Conservation (phyloP, 2,797 vertebrate genomes). For the Enteromius afrohamiltoni region DNA sequence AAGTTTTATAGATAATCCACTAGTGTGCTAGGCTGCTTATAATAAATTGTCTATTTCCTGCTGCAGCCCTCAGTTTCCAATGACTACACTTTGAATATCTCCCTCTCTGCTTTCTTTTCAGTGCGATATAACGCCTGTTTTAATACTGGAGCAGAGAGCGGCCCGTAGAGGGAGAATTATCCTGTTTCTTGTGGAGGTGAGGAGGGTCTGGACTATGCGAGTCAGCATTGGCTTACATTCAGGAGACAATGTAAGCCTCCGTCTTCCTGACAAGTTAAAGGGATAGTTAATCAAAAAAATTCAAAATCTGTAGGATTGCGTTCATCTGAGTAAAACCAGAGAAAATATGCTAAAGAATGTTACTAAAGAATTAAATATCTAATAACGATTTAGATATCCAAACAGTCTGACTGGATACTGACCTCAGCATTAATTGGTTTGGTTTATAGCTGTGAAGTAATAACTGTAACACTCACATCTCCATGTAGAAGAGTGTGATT, state of each 20-base stretch:
- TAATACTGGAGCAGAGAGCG: slow-evolving; percentile 56
- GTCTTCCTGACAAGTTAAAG: background rate
- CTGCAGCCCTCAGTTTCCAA: slow-evolving; percentile 88
- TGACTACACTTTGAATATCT: slow-evolving; percentile 87
- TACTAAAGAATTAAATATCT: background rate
- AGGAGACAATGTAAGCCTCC: background rate
- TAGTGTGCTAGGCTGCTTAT: slow-evolving; percentile 88
- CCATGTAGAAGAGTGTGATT: background rate
- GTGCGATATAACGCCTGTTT: slow-evolving; percentile 70
- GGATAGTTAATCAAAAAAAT: background rate
- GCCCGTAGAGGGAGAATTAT: slow-evolving; percentile 43
- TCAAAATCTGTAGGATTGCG: background rate
- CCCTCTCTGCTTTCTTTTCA: slow-evolving; percentile 71
- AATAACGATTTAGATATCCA: background rate
- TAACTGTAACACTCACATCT: background rate
- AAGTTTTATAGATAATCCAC: slow-evolving; percentile 99
- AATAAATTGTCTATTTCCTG: slow-evolving; percentile 99
- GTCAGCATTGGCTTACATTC: slow-evolving; percentile 4
- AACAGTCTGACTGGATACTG: background rate
- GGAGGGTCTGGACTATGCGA: slow-evolving; percentile 26
- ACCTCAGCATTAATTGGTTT: background rate
- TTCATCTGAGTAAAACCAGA: background rate
- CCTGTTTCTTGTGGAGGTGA: slow-evolving; percentile 46
- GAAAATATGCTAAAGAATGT: background rate
- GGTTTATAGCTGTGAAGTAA: background rate